Evolutionary conservation across 2,797 vertebrate genomes (phyloP).

Genomic region (Orestias chungarensis): DNA sequence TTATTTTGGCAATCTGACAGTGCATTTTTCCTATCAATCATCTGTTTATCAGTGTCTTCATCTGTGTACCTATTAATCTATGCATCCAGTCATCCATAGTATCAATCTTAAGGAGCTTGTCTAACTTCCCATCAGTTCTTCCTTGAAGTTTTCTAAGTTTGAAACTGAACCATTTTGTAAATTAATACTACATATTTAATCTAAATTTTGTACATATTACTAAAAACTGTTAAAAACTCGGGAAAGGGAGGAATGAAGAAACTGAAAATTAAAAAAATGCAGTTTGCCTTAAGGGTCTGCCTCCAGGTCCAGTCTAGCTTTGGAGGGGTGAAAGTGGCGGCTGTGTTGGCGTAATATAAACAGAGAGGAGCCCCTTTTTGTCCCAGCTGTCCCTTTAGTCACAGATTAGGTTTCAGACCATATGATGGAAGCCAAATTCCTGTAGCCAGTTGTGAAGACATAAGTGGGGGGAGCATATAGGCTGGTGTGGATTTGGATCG

Average conservation of each 20-base stretch:
- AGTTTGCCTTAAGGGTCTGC: slow-evolving; percentile 36
- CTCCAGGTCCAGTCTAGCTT: slow-evolving; percentile 39
- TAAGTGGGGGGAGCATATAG: slow-evolving; percentile 23
- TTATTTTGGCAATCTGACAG: background rate
- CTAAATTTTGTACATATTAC: background rate
- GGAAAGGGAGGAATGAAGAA: too few relatives aligned
- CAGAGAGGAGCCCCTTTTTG: slow-evolving; percentile 58
- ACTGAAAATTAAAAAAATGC: too few relatives aligned
- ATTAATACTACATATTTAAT: background rate
- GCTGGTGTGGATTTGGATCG: slow-evolving; percentile 77
- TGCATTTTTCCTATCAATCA: background rate
- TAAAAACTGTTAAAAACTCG: background rate
- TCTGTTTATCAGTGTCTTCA: background rate
- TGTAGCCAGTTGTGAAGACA: slow-evolving; percentile 88
- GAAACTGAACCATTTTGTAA: background rate
- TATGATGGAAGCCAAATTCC: slow-evolving; percentile 88
- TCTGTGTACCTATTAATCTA: too few relatives aligned
- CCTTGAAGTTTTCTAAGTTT: background rate
- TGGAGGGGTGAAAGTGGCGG: slow-evolving; percentile 16
- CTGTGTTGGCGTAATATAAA: slow-evolving; percentile 44
- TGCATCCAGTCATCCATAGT: background rate
- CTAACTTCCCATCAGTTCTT: background rate
- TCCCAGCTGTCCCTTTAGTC: slow-evolving; percentile 87
- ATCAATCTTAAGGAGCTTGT: too few relatives aligned
- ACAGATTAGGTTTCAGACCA: slow-evolving; percentile 88